These are phyloP conservation scores for Watsonalla binaria DNA, from an alignment of 2,888 invertebrate species.

Conservation along the genomic window DNA sequence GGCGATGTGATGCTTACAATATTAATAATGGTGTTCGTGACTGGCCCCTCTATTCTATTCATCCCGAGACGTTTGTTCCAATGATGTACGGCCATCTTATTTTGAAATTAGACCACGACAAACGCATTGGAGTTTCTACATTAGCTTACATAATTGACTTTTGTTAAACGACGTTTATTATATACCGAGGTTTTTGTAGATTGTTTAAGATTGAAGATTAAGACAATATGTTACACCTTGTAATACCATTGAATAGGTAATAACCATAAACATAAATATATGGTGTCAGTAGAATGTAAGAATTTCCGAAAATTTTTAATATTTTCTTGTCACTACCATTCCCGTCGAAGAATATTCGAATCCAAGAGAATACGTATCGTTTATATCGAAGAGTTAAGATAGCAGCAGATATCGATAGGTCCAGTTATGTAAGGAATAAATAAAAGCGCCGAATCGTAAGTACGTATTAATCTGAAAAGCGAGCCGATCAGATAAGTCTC, in stretches of 20 bases:
- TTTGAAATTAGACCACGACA: constrained; percentile 36
- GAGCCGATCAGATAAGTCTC: constrained; percentile 44
- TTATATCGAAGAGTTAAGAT: background rate
- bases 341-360: no score
- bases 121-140: constrained; percentile 17
- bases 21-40: constrained; percentile 54
- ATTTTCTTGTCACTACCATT: no score
- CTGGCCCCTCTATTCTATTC: constrained; percentile 28
- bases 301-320: no score
- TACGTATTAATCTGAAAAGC: constrained; percentile 43
- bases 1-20: constrained; percentile 41
- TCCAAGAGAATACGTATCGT: no score
- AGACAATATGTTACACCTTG: no score
- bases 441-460: constrained; percentile 27
- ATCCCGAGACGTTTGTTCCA: constrained; percentile 16
- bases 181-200: no score
- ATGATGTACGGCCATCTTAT: constrained; percentile 30
- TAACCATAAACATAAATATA: no score
- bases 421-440: constrained; percentile 1
- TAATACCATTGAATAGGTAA: no score
- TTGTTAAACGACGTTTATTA: constrained; percentile 7
- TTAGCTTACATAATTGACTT: constrained; percentile 11
- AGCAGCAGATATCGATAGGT: background rate
- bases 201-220: no score
- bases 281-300: no score